Base-by-base conservation (phyloP, 2,113 vertebrate species). In the Aphyosemion australe region DNA sequence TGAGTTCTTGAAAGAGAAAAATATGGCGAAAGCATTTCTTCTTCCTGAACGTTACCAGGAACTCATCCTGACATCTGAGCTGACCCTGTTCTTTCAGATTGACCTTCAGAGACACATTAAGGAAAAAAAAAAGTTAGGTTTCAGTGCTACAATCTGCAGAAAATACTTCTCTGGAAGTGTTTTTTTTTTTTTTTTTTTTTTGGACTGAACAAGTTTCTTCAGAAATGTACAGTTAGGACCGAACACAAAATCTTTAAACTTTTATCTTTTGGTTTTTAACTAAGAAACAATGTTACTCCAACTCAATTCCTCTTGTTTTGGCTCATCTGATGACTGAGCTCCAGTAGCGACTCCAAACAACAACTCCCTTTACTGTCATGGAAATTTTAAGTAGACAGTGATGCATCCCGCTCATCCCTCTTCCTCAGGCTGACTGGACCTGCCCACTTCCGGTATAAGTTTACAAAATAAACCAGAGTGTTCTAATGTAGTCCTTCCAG, bases 31-130 rank as follows among this genome's bases (percentile, higher is more conserved):
- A 87, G 64, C 85, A 92, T 65, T 92, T 94, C 53, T 88, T 94
- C 68, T 93, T 93, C 59, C 91, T 84, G 61, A 90, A 92, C 4
- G 85, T 92, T 2, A 94, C 86, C 21, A 89, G 21, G 68, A 94
- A 93, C 81, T 93, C 92, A 26, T 93, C 91, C 66, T 93, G 92
- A 3, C 88, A 84, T 62, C 93, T 91, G 46, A 94, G 78, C 74
- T 91, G 89, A 1, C 93, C 92, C 76, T 94, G 93, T 79, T 94
- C 92, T 83, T 94, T 94, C 61, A 93, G 69, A 80, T 94, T 94
- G 45, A 93, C 93, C 93, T 94, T 6, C 1, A 20, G 48, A 65
- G 37, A 42, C 34, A 37, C 34, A 37, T 5, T 8, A 37, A 37
- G 34, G 9, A 6, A 37, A 37, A 10, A 37, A 37, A 1, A 69